phyloP scores from a whole-genome alignment of 2,888 invertebrate species.

The Troilus luridus region DNA sequence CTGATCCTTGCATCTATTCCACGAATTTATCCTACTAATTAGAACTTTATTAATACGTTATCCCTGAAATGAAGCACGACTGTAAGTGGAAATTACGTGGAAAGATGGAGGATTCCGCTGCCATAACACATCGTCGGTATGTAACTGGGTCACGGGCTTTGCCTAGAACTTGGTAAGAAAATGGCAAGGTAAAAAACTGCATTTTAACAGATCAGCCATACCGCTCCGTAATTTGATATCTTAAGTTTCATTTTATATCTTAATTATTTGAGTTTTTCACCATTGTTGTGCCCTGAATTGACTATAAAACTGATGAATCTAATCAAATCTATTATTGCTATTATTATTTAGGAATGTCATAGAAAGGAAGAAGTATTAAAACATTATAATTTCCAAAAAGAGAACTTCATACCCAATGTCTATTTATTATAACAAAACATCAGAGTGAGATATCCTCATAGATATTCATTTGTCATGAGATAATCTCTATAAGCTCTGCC shows the following conservation, averaged over 20 bases:
- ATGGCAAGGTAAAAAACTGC: background rate
- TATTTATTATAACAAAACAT: too few relatives aligned
- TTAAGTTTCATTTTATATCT: background rate
- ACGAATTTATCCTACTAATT: background rate
- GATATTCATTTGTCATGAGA: too few relatives aligned
- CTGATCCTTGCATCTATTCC: background rate
- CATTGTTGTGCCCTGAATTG: too few relatives aligned
- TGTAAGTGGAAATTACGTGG: background rate
- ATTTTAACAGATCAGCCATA: background rate
- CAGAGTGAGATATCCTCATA: too few relatives aligned
- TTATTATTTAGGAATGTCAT: too few relatives aligned
- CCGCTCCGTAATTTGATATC: background rate
- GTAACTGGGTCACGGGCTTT: background rate
- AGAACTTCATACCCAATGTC: too few relatives aligned
- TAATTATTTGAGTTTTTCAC: background rate
- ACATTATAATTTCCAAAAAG: too few relatives aligned
- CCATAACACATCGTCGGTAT: background rate
- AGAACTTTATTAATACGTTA: background rate
- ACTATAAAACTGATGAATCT: too few relatives aligned
- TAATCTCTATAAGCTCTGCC: too few relatives aligned
- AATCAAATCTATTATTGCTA: too few relatives aligned
- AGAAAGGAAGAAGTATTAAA: too few relatives aligned
- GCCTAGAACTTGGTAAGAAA: background rate
- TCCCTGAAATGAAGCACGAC: background rate
- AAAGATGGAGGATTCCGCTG: background rate